A percentile compares a stretch with the other conserved stretches of the same genome.
Conservation (phyloP, 2,113 vertebrate species). For the Tetrao urogallus region DNA sequence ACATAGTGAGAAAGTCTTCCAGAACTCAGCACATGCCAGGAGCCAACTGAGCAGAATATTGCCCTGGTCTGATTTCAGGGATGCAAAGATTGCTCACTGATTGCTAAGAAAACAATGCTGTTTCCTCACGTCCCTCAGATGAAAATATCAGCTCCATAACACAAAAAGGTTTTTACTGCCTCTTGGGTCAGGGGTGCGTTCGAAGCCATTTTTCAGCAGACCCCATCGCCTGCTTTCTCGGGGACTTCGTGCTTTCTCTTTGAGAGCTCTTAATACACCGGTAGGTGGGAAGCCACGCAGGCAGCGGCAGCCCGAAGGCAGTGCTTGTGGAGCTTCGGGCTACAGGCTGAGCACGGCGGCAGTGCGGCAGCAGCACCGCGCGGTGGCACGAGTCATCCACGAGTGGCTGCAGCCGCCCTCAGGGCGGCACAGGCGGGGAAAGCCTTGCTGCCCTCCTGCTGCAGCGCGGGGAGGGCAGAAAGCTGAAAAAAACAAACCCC, state of each 20-base stretch:
- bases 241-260: background rate
- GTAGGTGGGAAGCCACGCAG: fast-evolving
- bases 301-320: background rate
- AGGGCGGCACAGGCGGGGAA: fast-evolving
- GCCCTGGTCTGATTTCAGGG: background rate
- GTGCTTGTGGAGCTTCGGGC: fast-evolving
- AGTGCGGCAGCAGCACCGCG: background rate
- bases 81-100: background rate
- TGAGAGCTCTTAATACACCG: fast-evolving
- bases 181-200: background rate
- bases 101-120: background rate
- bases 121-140: background rate
- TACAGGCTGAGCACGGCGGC: background rate
- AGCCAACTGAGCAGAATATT: background rate
- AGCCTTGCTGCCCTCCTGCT: background rate
- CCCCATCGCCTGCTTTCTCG: background rate
- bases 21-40: background rate
- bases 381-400: conserved; percentile 13
- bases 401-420: background rate
- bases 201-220: background rate
- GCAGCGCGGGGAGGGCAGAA: background rate
- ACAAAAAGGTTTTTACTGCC: background rate
- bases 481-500: background rate
- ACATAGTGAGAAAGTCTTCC: background rate
- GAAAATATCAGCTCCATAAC: background rate